Evolutionary conservation across 2,797 vertebrate species (phyloP).

Genomic region (Centropyge bicolor): DNA sequence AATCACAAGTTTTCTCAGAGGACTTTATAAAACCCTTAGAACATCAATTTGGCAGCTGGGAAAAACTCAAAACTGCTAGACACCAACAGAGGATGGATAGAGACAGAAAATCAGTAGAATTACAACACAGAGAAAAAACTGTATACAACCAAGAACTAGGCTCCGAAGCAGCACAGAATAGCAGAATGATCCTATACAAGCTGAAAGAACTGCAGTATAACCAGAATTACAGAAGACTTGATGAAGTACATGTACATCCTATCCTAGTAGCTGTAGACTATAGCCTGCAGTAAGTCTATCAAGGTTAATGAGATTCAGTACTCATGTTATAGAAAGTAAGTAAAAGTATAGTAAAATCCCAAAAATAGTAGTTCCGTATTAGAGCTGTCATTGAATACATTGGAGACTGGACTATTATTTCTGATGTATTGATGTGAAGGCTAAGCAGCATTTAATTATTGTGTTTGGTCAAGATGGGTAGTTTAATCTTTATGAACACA

Average conservation of each 20-base stretch:
- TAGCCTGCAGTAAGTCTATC: not conserved
- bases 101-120: not conserved
- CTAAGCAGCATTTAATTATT: no score
- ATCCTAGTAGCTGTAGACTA: no score
- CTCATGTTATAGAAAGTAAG: no score
- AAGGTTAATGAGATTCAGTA: not conserved
- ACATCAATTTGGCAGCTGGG: not conserved
- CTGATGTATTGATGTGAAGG: not conserved
- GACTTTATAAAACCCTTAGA: not conserved
- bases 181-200: not conserved
- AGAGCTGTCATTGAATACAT: not conserved
- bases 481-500: no score
- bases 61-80: not conserved
- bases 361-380: not conserved
- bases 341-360: not conserved
- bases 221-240: not conserved
- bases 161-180: not conserved
- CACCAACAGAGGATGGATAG: not conserved
- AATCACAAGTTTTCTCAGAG: not conserved
- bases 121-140: not conserved
- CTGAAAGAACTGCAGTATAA: not conserved
- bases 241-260: not conserved
- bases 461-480: not conserved
- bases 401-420: not conserved
- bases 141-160: not conserved